phyloP scores from a whole-genome alignment of 2,113 vertebrate species.

The Arenaria interpres region DNA sequence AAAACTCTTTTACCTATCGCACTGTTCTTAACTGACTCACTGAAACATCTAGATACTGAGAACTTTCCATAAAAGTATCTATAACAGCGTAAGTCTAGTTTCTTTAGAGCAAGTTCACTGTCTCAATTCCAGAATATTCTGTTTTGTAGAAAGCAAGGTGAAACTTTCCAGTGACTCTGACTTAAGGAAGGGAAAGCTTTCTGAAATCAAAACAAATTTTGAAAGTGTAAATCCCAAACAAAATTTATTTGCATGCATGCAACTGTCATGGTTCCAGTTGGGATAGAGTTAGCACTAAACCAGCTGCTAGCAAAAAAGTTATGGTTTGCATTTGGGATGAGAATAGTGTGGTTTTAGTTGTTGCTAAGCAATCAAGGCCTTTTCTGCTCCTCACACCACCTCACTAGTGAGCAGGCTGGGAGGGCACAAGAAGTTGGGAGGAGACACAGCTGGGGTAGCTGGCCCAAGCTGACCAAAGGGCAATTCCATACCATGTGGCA shows the following conservation, averaged over 20 bases:
- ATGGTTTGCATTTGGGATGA: background rate
- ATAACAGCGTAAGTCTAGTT: background rate
- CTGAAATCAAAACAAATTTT: background rate
- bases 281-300: background rate
- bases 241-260: background rate
- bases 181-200: background rate
- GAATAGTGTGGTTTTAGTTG: background rate
- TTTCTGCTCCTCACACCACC: background rate
- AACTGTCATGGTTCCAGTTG: background rate
- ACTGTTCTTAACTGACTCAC: background rate
- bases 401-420: background rate
- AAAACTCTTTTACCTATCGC: background rate
- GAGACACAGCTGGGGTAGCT: background rate
- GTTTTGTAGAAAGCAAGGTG: background rate
- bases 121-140: background rate
- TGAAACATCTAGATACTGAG: background rate
- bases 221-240: background rate
- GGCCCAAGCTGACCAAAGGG: background rate
- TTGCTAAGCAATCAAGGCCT: background rate
- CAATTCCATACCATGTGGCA: background rate
- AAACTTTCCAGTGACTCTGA: background rate
- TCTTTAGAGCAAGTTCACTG: background rate
- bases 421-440: background rate
- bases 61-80: background rate
- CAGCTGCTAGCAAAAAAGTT: background rate